phyloP scores from a whole-genome alignment of 1,140 invertebrate genomes.

The Dinothrombium tinctorium region DNA sequence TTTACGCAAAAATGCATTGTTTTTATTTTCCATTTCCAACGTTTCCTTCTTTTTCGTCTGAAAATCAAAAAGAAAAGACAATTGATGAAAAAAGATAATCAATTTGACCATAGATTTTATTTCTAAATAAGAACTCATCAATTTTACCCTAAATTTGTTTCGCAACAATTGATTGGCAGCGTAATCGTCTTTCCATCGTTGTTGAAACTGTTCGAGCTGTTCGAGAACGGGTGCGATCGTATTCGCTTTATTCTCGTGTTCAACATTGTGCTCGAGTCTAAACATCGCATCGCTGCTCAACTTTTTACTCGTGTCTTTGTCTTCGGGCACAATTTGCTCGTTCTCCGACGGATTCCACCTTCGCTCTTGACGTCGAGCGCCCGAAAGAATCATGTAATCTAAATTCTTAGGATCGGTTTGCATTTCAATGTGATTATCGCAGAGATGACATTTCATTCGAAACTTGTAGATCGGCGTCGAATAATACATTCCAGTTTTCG shows the following conservation, averaged over 20 bases:
- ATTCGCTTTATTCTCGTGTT: constrained; percentile 47
- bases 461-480: constrained; percentile 94
- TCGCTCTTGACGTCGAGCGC: constrained; percentile 84
- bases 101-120: too few relatives aligned
- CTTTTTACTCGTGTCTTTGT: constrained; percentile 60
- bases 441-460: constrained; percentile 96
- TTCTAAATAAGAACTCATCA: too few relatives aligned
- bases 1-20: constrained; percentile 33
- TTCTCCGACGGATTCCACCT: constrained; percentile 92
- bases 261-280: constrained; percentile 64
- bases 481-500: constrained; percentile 95
- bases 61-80: neutral
- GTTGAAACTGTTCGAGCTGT: constrained; percentile 47
- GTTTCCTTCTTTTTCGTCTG: neutral
- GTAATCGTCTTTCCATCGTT: constrained; percentile 56
- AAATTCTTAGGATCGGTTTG: constrained; percentile 98
- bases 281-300: constrained; percentile 88
- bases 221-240: constrained; percentile 40
- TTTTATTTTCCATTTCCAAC: neutral
- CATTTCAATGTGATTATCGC: constrained; percentile 91
- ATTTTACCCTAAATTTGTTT: constrained; percentile 50
- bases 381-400: constrained; percentile 85
- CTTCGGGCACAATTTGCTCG: constrained; percentile 49
- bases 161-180: constrained; percentile 55
- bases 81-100: neutral